Evolutionary conservation across 2,888 invertebrate genomes (phyloP).

Genomic region (Meliscaeva auricollis): DNA sequence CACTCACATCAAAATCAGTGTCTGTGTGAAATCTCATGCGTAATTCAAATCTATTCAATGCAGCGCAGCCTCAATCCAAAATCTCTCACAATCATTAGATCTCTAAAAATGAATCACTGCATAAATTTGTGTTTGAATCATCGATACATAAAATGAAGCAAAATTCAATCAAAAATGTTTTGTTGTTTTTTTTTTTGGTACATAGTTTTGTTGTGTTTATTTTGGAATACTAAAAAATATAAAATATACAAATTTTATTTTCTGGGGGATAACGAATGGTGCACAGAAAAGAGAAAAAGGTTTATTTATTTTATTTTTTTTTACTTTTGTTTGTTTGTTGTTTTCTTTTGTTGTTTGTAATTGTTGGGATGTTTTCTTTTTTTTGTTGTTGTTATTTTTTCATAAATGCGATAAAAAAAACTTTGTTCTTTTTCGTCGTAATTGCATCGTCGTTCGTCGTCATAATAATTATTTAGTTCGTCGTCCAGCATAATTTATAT

Average conservation of each 20-base stretch:
- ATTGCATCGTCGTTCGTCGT: conserved; percentile 71
- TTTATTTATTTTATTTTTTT: neutral
- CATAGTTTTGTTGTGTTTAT: conserved; percentile 75
- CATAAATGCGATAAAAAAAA: conserved; percentile 70
- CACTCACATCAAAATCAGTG: no score
- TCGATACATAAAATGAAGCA: neutral
- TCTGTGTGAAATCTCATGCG: no score
- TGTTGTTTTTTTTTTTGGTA: conserved; percentile 49
- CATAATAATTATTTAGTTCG: conserved; percentile 29
- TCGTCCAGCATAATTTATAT: conserved; percentile 55
- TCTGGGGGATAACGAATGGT: conserved; percentile 73
- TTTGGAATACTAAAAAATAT: conserved; percentile 76
- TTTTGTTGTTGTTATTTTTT: conserved; percentile 20
- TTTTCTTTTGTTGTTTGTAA: conserved; percentile 12
- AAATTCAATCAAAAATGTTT: neutral
- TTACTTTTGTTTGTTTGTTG: neutral
- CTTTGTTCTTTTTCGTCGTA: conserved; percentile 61
- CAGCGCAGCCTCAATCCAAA: no score
- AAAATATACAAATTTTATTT: conserved; percentile 76
- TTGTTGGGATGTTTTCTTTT: conserved; percentile 19
- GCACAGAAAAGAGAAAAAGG: conserved; percentile 59
- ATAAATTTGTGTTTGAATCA: neutral
- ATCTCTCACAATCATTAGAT: no score
- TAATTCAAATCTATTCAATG: no score
- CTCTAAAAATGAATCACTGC: conserved; percentile 12